phyloP scores from a whole-genome alignment of 2,113 vertebrate genomes.

The Pelobates fuscus region DNA sequence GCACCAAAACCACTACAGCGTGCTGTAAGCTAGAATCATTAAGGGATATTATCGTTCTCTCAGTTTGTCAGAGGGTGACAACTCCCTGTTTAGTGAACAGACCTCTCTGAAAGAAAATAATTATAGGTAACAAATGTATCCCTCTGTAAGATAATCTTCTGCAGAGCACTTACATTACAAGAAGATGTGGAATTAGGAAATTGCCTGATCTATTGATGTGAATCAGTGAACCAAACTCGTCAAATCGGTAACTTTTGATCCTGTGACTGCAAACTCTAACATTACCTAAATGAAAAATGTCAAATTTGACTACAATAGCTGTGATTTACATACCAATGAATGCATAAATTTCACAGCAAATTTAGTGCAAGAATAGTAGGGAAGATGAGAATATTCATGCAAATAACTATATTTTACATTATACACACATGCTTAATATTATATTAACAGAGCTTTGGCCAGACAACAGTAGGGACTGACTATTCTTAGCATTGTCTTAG shows the following conservation, averaged over 20 bases:
- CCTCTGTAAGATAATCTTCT: not conserved
- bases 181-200: not conserved
- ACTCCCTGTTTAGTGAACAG: no score
- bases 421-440: no score
- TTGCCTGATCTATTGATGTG: conserved; percentile 12
- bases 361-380: conserved; percentile 9
- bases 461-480: no score
- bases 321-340: conserved; percentile 40
- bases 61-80: no score
- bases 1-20: no score
- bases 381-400: conserved; percentile 11
- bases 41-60: no score
- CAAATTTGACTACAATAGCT: conserved; percentile 35
- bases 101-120: no score
- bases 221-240: conserved; percentile 2
- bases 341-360: conserved; percentile 36
- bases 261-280: conserved; percentile 9
- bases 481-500: no score
- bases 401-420: conserved; percentile 32
- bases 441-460: not conserved
- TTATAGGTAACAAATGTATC: not conserved
- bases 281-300: conserved; percentile 36
- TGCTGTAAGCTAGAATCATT: no score
- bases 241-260: conserved; percentile 21
- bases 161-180: not conserved